Evolutionary conservation across 2,888 invertebrate species (phyloP).

Genomic region (Euclidia mi): DNA sequence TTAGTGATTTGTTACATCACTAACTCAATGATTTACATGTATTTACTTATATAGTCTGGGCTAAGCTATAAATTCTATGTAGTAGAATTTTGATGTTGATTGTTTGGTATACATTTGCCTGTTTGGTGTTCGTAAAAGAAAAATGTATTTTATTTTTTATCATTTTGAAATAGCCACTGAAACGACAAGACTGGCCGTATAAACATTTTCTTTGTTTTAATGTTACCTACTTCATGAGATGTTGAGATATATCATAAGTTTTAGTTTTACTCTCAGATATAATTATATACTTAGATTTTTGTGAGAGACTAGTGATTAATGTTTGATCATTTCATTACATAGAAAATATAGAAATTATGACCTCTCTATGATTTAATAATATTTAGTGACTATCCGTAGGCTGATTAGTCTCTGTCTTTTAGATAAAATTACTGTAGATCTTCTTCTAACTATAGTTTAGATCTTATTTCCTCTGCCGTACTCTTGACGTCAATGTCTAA

Average conservation of each 20-base stretch:
- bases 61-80: too few relatives aligned
- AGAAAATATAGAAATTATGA: constrained; percentile 51
- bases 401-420: constrained; percentile 40
- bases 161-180: too few relatives aligned
- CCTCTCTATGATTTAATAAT: constrained; percentile 29
- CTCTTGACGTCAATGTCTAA: constrained; percentile 36
- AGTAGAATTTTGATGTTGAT: too few relatives aligned
- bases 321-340: constrained; percentile 40
- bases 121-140: too few relatives aligned
- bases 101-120: too few relatives aligned
- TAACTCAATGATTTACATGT: too few relatives aligned
- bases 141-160: too few relatives aligned
- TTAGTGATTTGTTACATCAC: too few relatives aligned
- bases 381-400: constrained; percentile 35
- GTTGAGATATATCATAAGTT: constrained; percentile 25
- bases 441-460: constrained; percentile 48
- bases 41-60: too few relatives aligned
- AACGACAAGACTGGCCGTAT: constrained; percentile 24
- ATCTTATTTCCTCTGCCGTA: constrained; percentile 37
- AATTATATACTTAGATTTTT: constrained; percentile 36
- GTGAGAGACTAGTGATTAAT: constrained; percentile 36
- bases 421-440: constrained; percentile 45
- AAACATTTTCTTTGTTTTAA: constrained; percentile 4
- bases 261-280: constrained; percentile 28
- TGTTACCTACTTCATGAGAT: constrained; percentile 27